Percentiles rank a stretch among this genome's conserved stretches.
Conservation (phyloP, 2,797 vertebrate genomes). For the Lophotriccus pileatus region DNA sequence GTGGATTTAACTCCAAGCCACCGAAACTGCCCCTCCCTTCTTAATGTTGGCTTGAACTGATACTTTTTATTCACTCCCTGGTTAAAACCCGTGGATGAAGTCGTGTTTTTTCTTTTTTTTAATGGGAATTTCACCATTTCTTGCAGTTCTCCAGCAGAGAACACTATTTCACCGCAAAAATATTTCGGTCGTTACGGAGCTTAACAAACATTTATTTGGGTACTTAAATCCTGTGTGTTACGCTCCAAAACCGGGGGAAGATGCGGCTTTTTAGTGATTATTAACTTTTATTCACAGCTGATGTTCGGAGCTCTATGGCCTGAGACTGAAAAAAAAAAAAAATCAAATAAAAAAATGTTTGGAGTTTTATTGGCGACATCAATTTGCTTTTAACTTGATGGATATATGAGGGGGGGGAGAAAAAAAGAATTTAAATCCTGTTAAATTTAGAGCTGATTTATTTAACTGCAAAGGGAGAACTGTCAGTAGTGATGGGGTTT, state of each 20-base stretch:
- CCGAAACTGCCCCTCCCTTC: background rate
- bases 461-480: background rate
- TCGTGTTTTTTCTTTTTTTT: background rate
- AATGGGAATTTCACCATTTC: background rate
- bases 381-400: constrained; percentile 16
- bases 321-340: background rate
- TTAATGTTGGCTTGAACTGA: background rate
- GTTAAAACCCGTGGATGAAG: background rate
- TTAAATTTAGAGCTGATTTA: background rate
- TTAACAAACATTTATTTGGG: constrained; percentile 14
- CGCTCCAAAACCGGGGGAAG: background rate
- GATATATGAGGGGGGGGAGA: background rate
- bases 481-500: background rate
- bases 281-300: constrained; percentile 6
- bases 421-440: background rate
- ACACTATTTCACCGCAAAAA: background rate
- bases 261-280: background rate
- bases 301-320: background rate
- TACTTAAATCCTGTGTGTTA: background rate
- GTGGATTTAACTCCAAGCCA: background rate
- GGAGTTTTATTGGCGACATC: background rate
- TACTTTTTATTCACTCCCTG: background rate
- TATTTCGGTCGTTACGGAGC: background rate
- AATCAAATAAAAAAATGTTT: background rate
- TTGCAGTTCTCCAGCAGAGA: background rate